Evolutionary conservation across 2,888 invertebrate genomes (phyloP), one percentile per base, ranked within the genome.

Genomic region (Ectemnius continuus): DNA sequence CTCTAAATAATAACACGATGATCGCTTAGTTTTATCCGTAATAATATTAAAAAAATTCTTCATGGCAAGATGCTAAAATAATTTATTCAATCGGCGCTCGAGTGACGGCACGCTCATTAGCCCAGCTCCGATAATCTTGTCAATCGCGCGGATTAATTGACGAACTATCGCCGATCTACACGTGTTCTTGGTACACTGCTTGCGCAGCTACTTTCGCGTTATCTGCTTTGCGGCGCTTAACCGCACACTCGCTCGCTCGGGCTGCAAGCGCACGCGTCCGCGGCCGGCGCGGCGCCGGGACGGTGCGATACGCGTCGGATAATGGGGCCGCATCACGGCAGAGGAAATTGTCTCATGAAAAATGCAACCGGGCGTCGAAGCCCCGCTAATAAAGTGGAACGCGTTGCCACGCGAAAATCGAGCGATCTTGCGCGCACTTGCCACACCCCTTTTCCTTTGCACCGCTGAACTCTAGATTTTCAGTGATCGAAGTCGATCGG

Each of bases 311-410:
- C 76, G 73, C 75, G 83, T 67, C 78, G 67, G 78, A 85, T 85
- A 87, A 87, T 84, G 80, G 81, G 72, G 64, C 74, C 76, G 78
- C 79, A 80, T 75, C 87, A 87, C 88, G 88, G 80, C 82, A 86
- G 79, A 83, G 83, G 80, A 87, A 86, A 87, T 85, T 84, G 82
- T 88, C 84, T 84, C 86, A 87, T 87, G 85, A 86, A 86, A 87
- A 84, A 87, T 87, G 87, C 83, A 87, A 23, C 82, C 73, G 68
- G 73, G 73, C 81, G 75, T 64, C 75, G 73, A 74, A 80, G 68
- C 57, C 67, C 75, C 75, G 79, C 75, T 81, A 82, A 83, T 82
- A 84, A 84, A 83, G 63, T 73, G 70, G 72, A 78, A 73, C 73
- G 63, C 64, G 61, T 6, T 14, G 61, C 65, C 47, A 68, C 66